Percentiles rank a stretch among this genome's conserved stretches.
phyloP scores from a whole-genome alignment of 2,888 invertebrate genomes.

The Mamestra brassicae region DNA sequence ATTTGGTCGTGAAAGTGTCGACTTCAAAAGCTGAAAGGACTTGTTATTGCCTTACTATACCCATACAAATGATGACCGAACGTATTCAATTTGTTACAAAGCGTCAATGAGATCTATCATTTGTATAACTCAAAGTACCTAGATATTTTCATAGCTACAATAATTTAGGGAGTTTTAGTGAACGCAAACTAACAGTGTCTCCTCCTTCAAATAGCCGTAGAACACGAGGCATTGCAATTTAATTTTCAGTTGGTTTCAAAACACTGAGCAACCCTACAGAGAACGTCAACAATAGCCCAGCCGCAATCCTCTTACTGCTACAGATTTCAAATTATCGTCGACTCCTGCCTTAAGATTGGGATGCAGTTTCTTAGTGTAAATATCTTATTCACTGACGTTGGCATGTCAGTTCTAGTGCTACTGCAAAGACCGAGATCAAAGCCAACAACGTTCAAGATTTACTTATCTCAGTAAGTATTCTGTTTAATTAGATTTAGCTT shows the following conservation, averaged over 20 bases:
- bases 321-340: conserved; percentile 57
- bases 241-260: conserved; percentile 1
- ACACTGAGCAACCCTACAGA: conserved; percentile 35
- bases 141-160: background rate
- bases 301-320: conserved; percentile 57
- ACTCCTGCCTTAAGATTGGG: conserved; percentile 27
- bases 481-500: background rate
- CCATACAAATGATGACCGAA: background rate
- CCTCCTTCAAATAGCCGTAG: background rate
- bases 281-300: conserved; percentile 53
- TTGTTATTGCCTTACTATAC: background rate
- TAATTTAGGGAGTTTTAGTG: background rate
- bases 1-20: background rate
- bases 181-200: background rate
- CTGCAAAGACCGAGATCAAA: conserved; percentile 2
- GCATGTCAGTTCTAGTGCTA: conserved; percentile 20
- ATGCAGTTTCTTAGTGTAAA: conserved; percentile 56
- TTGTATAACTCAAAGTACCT: background rate
- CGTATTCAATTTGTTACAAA: background rate
- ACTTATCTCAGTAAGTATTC: background rate
- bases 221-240: background rate
- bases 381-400: conserved; percentile 47
- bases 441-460: conserved; percentile 5
- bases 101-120: background rate
- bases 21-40: background rate